Conservation (phyloP, 1,140 invertebrate genomes). For the Musca vetustissima region DNA sequence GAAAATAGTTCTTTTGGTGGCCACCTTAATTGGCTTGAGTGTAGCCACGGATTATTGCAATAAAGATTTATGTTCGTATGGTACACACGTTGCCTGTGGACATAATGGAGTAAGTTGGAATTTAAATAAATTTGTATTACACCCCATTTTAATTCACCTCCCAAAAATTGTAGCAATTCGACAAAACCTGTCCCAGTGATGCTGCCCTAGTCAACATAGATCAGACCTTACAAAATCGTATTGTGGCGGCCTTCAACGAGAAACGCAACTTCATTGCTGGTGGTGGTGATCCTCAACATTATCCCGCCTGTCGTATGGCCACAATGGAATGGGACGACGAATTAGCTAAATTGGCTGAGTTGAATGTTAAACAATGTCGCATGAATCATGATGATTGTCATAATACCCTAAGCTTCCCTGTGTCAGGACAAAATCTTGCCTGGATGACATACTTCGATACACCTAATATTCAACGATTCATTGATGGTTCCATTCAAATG, state of each 20-base stretch:
- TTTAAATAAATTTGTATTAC: constrained; percentile 6
- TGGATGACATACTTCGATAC: constrained; percentile 36
- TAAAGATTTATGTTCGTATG: neutral
- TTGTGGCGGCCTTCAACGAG: constrained; percentile 36
- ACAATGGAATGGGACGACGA: constrained; percentile 49
- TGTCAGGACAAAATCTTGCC: constrained; percentile 49
- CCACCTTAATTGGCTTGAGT: neutral
- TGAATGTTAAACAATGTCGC: constrained; percentile 44
- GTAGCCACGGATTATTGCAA: neutral
- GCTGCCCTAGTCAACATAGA: constrained; percentile 30
- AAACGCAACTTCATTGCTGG: constrained; percentile 42
- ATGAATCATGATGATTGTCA: constrained; percentile 46
- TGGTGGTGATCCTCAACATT: constrained; percentile 33
- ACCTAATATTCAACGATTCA: constrained; percentile 23
- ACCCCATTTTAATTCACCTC: too few relatives aligned
- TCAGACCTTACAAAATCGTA: constrained; percentile 29
- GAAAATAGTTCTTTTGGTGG: neutral
- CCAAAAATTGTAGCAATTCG: too few relatives aligned
- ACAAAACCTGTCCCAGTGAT: constrained; percentile 37
- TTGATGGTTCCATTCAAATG: constrained; percentile 22
- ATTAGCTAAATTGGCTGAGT: constrained; percentile 39
- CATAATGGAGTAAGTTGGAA: constrained; percentile 39
- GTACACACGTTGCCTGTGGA: constrained; percentile 37
- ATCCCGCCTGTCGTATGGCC: constrained; percentile 45
- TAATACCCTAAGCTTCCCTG: constrained; percentile 42